Base-by-base conservation (phyloP, 2,888 invertebrate genomes). In the Nomada ferruginata region DNA sequence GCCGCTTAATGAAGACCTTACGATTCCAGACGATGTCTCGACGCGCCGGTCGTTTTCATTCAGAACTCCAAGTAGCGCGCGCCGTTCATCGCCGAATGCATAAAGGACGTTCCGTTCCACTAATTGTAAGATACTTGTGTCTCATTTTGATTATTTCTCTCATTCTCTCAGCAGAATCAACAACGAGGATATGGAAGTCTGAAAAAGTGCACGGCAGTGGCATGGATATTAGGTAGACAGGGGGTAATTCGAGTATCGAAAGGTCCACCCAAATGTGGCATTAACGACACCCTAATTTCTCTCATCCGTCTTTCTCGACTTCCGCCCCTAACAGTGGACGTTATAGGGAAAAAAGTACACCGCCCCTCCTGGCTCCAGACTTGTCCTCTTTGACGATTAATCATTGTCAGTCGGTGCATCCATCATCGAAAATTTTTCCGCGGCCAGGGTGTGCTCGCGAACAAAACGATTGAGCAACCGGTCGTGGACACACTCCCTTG, bases 351-450 rank as follows among this genome's bases (percentile, higher is more conserved):
- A 77, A 70, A 5, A 7, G 68, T 75, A 74, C 68, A 36, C 60
- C 20, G 2, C 23, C 20, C 61, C 57, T 72, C 74, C 50, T 50
- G 61, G 70, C 55, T 7, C 23, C 64, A 42, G 13, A 18, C 65
- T 57, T 79, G 77, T 71, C 85, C 74, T 66, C 70, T 52, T 2
- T 5, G 70, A 50, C 83, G 71, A 87, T 87, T 86, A 83, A 87
- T 87, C 87, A 83, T 83, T 86, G 85, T 85, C 87, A 85, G 73
- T 70, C 73, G 66, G 75, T 74, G 72, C 78, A 86, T 83, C 85
- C 74, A 83, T 82, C 78, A 74, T 36, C 53, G 79, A 81, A 73
- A 75, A 83, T 75, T 85, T 47, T 79, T 64, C 72, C 72, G 50
- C 69, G 65, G 65, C 60, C 42, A 60, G 53, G 72, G 76, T 68